Base-by-base conservation (phyloP, 2,888 invertebrate species). In the Heliconius erato region DNA sequence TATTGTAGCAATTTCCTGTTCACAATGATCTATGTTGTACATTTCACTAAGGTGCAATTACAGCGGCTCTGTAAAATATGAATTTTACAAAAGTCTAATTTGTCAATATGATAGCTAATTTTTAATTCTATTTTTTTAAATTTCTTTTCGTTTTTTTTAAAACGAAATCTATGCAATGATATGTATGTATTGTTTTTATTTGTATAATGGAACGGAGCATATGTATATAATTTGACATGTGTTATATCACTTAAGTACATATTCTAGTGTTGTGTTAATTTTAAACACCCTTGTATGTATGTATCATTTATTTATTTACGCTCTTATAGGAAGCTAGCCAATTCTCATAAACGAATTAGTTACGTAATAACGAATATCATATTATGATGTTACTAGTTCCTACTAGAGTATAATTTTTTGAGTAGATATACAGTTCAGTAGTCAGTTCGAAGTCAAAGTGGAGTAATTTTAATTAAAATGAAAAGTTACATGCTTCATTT, bases 1-100 rank as follows among this genome's bases (percentile, higher is more conserved):
- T 77, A 81, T 81, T 77, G 71, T 1, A 26, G 63, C 63, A 71
- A 81, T 81, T 81, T 81, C 81, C 81, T 81, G n/a, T 76, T 76
- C n/a, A 76, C 26, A 63, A 63, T 72, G 76, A 76, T 76, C 59
- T 76, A 76, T 63, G 76, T 9, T 76, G 26, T 63, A 63, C 35
- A 32, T 76, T 72, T 49, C 26, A 49, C 26, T 72, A 44, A 72
- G 44, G 16, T 49, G 72, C 72, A 72, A 72, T 72, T 49, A 72
- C 72, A 6, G 44, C 72, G 26, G 72, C 72, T 72, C 7, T 72
- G 16, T 72, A 26, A 63, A 76, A 59, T 63, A 63, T 63, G n/a
- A 35, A 35, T 35, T 23, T 76, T 32, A 26, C 7, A 12, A 63
- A 35, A 32, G 14, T 63, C 14, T 16, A 76, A 63, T 76, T 76